Evolutionary conservation across 2,797 vertebrate species (phyloP), one percentile per base, ranked within the genome.

Genomic region (Gephyroberyx darwinii): DNA sequence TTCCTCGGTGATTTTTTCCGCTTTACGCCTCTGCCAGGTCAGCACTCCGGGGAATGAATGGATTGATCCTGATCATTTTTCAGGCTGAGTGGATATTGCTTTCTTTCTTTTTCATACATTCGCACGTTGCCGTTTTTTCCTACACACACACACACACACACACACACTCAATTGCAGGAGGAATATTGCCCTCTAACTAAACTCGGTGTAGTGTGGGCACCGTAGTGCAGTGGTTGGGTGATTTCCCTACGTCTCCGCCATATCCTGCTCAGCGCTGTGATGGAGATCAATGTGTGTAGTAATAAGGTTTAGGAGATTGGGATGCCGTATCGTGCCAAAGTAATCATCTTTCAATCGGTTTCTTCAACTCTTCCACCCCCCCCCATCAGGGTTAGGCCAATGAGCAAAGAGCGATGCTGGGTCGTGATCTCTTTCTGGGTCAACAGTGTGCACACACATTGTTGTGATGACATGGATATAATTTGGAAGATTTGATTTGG

Each of bases 11-110:
- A 33, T 62, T 74, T 37, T 60, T 63, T 33, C 19, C 58, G 13
- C 78, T 55, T 0, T 47, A 0, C 58, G 76, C 65, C 63, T 71
- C 53, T 4, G 6, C 39, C 3, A 10, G 71, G 63, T 85, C 83
- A 84, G 83, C 79, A 81, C 20, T 74, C 70, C 56, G 20, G 1
- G 52, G 64, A 81, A 83, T 60, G 30, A 72, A 84, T 58, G 63
- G 53, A 37, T 37, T 26, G 26, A 26, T 45, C 51, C 52, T 64
- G 31, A 43, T 69, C 76, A 65, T 85, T 82, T 58, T 8, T 87
- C 81, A 83, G 7, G 13, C 43, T 53, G 62, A 41, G 41, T 43
- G 41, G 14, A 43, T 43, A 43, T 56, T 60, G 60, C 58, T 61
- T 48, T 56, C 26, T 26, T 37, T 43, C 41, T 14, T 43, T 14